Base-by-base conservation (phyloP, 2,113 vertebrate species). In the Colaptes auratus region DNA sequence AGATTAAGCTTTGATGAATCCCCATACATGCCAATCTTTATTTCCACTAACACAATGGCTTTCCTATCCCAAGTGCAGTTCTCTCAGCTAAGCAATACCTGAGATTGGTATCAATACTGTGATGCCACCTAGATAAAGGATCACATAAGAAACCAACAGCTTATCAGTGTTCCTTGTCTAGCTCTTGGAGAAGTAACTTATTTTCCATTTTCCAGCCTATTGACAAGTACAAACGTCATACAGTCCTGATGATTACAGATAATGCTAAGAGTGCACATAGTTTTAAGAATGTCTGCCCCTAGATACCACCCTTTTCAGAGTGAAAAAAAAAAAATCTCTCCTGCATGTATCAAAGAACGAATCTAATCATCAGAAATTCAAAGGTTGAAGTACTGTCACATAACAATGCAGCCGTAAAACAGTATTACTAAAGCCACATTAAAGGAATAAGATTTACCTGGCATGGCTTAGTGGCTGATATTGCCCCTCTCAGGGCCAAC, bases 41-140 rank as follows among this genome's bases (percentile, higher is more conserved):
- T 56, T 91, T 76, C 85, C 82, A 78, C 42, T 16, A 74, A 42
- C 42, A 65, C 64, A 83, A 77, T 19, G 81, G 16, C 61, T 60
- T 82, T 86, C 65, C 78, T 17, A 12, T 60, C 46, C 86, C 20
- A 88, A 73, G 21, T 27, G 44, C 66, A 85, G 50, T 24, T 33
- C 69, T 73, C 55, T 55, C 44, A 70, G 48, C 46, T 16, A 46
- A 76, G 60, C 28, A 30, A n/a, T 58, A 44, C 8, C 30, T 55
- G 61, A 90, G 76, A 94, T 33, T 46, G 39, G 0, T 25, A 77
- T 77, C 73, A 78, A 36, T 10, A 60, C 1, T 12, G 2, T 66
- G 81, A 95, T 93, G 86, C 31, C 46, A 83, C 76, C 70, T 66
- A 74, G 93, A 90, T 55, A 94, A 88, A 81, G 27, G 35, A 55